Percentiles rank a stretch among this genome's conserved stretches.
These are phyloP conservation scores for Nothobranchius kuhntae DNA, from an alignment of 2,113 vertebrate genomes.

Conservation along the genomic window DNA sequence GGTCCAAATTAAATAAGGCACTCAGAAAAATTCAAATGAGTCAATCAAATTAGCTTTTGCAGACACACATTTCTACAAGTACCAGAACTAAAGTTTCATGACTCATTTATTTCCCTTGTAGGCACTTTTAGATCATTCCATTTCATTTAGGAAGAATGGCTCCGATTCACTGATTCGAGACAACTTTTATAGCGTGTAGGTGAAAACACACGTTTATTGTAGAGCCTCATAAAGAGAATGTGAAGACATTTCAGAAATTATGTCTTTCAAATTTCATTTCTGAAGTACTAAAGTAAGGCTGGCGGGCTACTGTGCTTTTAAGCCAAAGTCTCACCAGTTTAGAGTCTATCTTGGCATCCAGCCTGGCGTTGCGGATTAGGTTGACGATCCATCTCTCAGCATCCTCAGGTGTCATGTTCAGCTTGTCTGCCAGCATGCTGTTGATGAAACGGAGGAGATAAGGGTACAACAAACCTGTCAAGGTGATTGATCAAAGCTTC, in stretches of 20 bases:
- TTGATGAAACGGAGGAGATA: constrained; percentile 29
- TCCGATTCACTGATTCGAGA: constrained; percentile 78
- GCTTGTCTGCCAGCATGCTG: constrained; percentile 98
- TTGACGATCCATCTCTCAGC: constrained; percentile 98
- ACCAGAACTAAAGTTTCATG: constrained; percentile 22
- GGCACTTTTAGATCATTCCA: constrained; percentile 63
- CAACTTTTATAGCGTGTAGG: constrained; percentile 50
- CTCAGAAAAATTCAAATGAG: constrained; percentile 14
- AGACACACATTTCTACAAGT: constrained; percentile 28
- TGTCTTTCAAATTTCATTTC: constrained; percentile 13
- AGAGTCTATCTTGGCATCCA: constrained; percentile 98
- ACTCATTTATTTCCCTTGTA: constrained; percentile 31
- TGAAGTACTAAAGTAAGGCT: not conserved
- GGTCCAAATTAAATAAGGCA: constrained; percentile 7
- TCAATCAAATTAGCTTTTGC: constrained; percentile 14
- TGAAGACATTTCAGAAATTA: constrained; percentile 21
- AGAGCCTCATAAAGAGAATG: constrained; percentile 24
- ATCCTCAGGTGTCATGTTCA: constrained; percentile 98
- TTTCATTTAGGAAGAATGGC: constrained; percentile 55
- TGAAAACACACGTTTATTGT: constrained; percentile 51
- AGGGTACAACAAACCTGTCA: not conserved
- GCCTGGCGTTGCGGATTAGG: constrained; percentile 94
- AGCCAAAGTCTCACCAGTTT: constrained; percentile 86
- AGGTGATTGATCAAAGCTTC: not conserved
- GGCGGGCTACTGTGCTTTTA: not conserved